Percentiles rank a stretch among this genome's conserved stretches.
Conservation (phyloP, 2,113 vertebrate genomes). For the Rhinolophus sinicus region DNA sequence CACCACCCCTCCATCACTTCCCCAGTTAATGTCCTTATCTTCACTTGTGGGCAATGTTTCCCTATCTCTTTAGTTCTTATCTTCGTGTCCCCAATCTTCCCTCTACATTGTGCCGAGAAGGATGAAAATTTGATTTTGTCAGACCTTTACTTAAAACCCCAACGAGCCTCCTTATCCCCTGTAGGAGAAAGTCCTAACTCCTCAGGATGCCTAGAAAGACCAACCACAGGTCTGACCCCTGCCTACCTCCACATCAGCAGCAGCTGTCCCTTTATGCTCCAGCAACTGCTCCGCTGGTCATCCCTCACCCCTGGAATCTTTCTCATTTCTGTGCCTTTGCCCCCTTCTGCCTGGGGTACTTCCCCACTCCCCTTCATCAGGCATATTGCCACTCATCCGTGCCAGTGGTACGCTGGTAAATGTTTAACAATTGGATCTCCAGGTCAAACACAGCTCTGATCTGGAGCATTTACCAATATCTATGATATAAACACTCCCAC, state of each 20-base stretch:
- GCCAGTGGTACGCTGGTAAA: background rate
- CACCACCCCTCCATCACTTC: background rate
- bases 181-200: background rate
- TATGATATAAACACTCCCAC: background rate
- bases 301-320: background rate
- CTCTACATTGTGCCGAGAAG: background rate
- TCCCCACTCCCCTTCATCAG: background rate
- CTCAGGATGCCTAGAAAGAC: background rate
- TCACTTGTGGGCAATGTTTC: background rate
- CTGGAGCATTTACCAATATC: background rate
- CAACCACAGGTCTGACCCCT: background rate
- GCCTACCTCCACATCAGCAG: background rate
- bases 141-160: background rate
- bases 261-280: background rate
- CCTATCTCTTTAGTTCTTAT: background rate
- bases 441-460: background rate
- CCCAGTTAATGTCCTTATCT: background rate
- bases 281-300: background rate
- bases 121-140: background rate
- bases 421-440: background rate
- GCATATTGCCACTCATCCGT: background rate
- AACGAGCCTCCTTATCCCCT: background rate
- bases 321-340: background rate
- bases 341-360: background rate
- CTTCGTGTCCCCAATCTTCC: background rate